Evolutionary conservation across 1,140 invertebrate genomes (phyloP).

Genomic region (Rhyzopertha dominica): DNA sequence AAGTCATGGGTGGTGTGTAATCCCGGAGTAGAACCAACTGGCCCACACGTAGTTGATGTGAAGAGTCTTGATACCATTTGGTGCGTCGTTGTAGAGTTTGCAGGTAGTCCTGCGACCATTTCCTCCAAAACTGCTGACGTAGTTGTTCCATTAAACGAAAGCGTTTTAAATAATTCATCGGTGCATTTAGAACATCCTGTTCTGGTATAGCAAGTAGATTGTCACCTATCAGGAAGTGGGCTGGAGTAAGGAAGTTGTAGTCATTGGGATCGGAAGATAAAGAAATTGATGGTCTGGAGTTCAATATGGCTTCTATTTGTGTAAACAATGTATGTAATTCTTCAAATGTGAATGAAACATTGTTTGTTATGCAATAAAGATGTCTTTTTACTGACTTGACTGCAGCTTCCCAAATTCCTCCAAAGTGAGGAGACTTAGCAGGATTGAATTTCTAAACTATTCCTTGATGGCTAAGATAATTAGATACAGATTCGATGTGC

Average conservation of each 20-base stretch:
- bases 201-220: conserved; percentile 12
- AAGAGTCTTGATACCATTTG: too few species aligned
- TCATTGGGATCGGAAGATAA: conserved; percentile 12
- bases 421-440: conserved; percentile 8
- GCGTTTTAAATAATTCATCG: conserved; percentile 13
- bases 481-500: not conserved
- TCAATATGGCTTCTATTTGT: conserved; percentile 31
- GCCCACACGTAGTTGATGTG: too few species aligned
- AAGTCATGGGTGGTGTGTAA: too few species aligned
- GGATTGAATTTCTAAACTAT: conserved; percentile 1
- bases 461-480: not conserved
- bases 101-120: conserved; percentile 23
- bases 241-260: conserved; percentile 12
- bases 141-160: conserved; percentile 27
- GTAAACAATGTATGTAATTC: conserved; percentile 23
- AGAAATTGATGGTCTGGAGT: conserved; percentile 14
- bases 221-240: conserved; percentile 16
- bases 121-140: conserved; percentile 26
- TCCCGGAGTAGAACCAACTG: too few species aligned
- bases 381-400: conserved; percentile 30
- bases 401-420: conserved; percentile 16
- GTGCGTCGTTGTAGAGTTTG: too few species aligned
- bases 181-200: not conserved
- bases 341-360: conserved; percentile 23
- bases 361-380: conserved; percentile 19